Conservation (phyloP, 2,113 vertebrate species). For the Myotis yumanensis region DNA sequence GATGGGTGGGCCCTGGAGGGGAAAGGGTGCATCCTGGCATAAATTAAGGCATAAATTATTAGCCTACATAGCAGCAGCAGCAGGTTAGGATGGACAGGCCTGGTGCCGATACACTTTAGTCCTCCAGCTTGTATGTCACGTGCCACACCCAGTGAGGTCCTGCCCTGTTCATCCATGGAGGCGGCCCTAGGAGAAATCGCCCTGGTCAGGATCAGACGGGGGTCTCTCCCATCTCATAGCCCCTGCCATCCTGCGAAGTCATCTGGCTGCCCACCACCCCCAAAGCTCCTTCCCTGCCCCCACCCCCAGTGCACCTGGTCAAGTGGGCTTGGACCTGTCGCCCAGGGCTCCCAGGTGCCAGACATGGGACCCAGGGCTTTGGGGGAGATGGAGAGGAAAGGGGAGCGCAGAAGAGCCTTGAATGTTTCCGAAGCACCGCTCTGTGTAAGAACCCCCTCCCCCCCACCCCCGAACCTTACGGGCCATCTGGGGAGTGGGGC, state of each 20-base stretch:
- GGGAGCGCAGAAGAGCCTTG: not conserved
- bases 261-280: not conserved
- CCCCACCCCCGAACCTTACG: no score
- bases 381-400: not conserved
- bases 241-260: not conserved
- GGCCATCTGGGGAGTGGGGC: not conserved
- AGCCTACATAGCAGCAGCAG: not conserved
- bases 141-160: not conserved
- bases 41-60: not conserved
- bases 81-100: not conserved
- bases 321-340: not conserved
- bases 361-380: not conserved
- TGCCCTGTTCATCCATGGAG: fast-evolving
- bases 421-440: not conserved
- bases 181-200: not conserved
- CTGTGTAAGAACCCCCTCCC: not conserved
- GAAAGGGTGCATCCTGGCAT: not conserved
- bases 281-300: not conserved
- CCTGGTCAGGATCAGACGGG: not conserved
- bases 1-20: not conserved
- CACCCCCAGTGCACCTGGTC: fast-evolving
- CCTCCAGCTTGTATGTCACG: not conserved
- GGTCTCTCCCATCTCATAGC: not conserved
- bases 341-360: not conserved
- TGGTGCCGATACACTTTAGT: not conserved